Evolutionary conservation across 30 jellyfish, hydroid and myxozoan species (phyloP), one percentile per base, ranked within the genome.

Genomic region (Catostylus mosaicus): DNA sequence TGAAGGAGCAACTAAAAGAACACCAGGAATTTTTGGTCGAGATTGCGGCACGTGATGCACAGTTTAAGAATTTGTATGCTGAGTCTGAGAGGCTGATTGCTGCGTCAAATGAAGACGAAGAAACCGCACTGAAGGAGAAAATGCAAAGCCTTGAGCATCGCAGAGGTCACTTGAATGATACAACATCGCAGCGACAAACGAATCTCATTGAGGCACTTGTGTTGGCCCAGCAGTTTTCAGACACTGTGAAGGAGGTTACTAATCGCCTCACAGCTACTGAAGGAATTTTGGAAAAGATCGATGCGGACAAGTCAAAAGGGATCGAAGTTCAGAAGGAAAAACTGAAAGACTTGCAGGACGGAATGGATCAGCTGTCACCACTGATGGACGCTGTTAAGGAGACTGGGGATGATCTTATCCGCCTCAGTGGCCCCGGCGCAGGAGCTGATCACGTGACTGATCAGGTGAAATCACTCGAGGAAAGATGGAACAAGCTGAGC

Each of bases 91-190:
- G 80, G 35, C 45, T 93, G 14, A 72, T 93, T 5, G 36, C 54
- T 45, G 98, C 96, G 6, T 93, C 97, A 72, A 93, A 93, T 57
- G 97, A 86, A 43, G 97, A 87, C 16, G 98, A 93, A 64, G 97
- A 79, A 32, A 85, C 97, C 0, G 85, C 83, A 16, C 29, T 93
- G 71, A 82, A 88, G 36, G 98, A 93, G 67, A 87, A 87, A 54
- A 30, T 93, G 12, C 93, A 88, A 29, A 74, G 65, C 68, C 85
- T 93, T 30, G 76, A 87, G 66, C 89, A 75, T 40, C 89, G 89
- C 29, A 91, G 88, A 48, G 57, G 61, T 22, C 60, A 87, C 27
- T 31, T 93, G 24, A 79, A 71, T 33, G 82, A 80, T 59, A 76
- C 34, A 29, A 73, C 95, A 43, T 73, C 91, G 34, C 90, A 82